Percentiles rank a stretch among this genome's conserved stretches.
These are phyloP conservation scores for Emydocephalus ijimae DNA, from an alignment of 2,113 vertebrate genomes.

Conservation along the genomic window DNA sequence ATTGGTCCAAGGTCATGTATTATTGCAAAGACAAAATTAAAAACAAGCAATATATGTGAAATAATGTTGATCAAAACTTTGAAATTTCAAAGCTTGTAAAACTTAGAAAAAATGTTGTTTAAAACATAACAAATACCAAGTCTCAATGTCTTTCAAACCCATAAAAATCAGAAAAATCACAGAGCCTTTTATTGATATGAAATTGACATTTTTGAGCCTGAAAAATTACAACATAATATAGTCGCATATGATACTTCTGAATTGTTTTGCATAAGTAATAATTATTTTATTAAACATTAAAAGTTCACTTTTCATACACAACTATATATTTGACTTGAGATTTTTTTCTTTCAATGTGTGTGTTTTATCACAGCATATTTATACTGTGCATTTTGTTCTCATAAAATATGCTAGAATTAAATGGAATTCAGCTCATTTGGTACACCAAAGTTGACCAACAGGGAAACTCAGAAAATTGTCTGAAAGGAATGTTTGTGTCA, in stretches of 20 bases:
- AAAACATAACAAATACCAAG: background rate
- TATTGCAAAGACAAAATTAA: background rate
- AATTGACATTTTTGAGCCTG: background rate
- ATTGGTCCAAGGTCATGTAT: background rate
- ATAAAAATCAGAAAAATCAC: background rate
- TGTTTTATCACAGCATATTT: background rate
- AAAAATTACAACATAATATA: constrained; percentile 10
- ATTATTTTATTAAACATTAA: constrained; percentile 24
- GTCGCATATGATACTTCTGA: background rate
- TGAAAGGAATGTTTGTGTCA: background rate
- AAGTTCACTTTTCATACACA: constrained; percentile 10
- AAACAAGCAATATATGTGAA: background rate
- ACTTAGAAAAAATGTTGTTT: background rate
- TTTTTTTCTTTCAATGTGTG: background rate
- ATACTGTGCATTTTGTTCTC: constrained; percentile 13
- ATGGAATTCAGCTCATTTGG: background rate
- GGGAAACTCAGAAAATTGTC: background rate
- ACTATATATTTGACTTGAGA: constrained; percentile 1
- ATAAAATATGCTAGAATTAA: background rate
- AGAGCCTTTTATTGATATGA: background rate
- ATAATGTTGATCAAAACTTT: background rate
- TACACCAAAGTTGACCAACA: background rate
- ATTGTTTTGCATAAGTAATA: constrained; percentile 10
- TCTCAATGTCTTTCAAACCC: background rate
- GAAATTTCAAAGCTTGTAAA: background rate